A percentile compares a stretch with the other conserved stretches of the same genome.
phyloP scores from a whole-genome alignment of 37 sponge, comb jelly and placozoan species.

The Spongilla lacustris region DNA sequence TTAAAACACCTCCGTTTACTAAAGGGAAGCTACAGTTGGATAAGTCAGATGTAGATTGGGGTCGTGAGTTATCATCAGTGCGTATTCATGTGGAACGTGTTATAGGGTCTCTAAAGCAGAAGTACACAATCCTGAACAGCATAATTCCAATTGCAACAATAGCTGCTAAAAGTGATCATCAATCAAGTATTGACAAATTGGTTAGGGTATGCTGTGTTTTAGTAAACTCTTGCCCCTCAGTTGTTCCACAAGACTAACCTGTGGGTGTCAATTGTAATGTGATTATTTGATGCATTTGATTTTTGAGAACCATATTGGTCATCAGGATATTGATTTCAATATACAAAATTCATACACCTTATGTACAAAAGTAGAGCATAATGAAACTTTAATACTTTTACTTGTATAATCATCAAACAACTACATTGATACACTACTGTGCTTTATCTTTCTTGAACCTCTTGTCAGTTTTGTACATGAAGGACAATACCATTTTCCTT shows the following conservation, averaged over 20 bases:
- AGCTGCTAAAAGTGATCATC: neutral
- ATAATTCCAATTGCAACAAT: conserved; percentile 27
- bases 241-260: conserved; percentile 49
- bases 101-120: conserved; percentile 41
- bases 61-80: conserved; percentile 46
- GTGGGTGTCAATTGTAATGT: neutral
- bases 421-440: too few species aligned
- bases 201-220: conserved; percentile 55
- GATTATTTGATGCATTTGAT: conserved; percentile 6
- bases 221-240: conserved; percentile 46
- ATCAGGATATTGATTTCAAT: neutral
- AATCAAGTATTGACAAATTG: conserved; percentile 39
- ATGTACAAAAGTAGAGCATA: too few species aligned
- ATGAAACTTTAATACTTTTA: too few species aligned
- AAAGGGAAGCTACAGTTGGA: conserved; percentile 47
- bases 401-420: too few species aligned
- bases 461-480: conserved; percentile 9
- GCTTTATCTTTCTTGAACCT: neutral
- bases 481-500: conserved; percentile 45
- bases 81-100: conserved; percentile 68
- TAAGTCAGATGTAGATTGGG: conserved; percentile 65
- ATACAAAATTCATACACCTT: too few species aligned
- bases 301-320: neutral
- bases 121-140: conserved; percentile 26
- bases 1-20: conserved; percentile 31